phyloP scores from a whole-genome alignment of 2,797 vertebrate species.

The Poeciliopsis gracilis region DNA sequence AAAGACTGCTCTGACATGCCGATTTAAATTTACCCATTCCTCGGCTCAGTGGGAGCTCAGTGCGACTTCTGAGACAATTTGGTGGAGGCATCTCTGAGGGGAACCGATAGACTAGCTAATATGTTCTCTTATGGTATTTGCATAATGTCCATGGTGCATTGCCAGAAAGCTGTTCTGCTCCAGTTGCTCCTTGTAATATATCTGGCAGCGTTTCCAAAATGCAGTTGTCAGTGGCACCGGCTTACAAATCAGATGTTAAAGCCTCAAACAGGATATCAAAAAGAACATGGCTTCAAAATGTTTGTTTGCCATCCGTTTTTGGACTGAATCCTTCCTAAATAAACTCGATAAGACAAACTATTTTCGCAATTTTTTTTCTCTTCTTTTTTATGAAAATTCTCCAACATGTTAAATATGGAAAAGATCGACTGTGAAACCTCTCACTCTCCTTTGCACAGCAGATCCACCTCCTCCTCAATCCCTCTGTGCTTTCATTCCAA shows the following conservation, averaged over 20 bases:
- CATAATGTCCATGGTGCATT: slow-evolving; percentile 81
- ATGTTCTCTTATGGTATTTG: slow-evolving; percentile 82
- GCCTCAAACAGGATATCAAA: slow-evolving; percentile 72
- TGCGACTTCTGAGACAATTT: slow-evolving; percentile 79
- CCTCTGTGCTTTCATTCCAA: slow-evolving; percentile 36
- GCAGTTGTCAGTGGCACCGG: slow-evolving; percentile 76
- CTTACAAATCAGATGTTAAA: slow-evolving; percentile 75
- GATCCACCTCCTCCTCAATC: slow-evolving; percentile 46
- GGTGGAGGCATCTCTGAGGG: slow-evolving; percentile 75
- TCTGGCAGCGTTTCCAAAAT: slow-evolving; percentile 82
- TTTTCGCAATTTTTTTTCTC: slow-evolving; percentile 5
- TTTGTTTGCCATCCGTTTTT: slow-evolving; percentile 75
- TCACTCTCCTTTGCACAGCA: slow-evolving; percentile 38
- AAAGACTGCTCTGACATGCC: slow-evolving; percentile 63
- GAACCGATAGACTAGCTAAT: slow-evolving; percentile 82
- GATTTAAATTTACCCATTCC: slow-evolving; percentile 75
- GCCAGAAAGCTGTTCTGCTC: slow-evolving; percentile 82
- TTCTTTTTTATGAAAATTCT: slow-evolving; percentile 7
- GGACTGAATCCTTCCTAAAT: slow-evolving; percentile 58
- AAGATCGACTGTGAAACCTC: slow-evolving; percentile 22
- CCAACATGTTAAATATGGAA: slow-evolving; percentile 50
- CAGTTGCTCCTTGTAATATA: slow-evolving; percentile 82
- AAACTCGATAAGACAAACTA: slow-evolving; percentile 52
- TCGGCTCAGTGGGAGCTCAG: slow-evolving; percentile 75
- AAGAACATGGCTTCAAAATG: slow-evolving; percentile 71